Evolutionary conservation across 2,888 invertebrate genomes (phyloP).

Genomic region (Beris chalybata): DNA sequence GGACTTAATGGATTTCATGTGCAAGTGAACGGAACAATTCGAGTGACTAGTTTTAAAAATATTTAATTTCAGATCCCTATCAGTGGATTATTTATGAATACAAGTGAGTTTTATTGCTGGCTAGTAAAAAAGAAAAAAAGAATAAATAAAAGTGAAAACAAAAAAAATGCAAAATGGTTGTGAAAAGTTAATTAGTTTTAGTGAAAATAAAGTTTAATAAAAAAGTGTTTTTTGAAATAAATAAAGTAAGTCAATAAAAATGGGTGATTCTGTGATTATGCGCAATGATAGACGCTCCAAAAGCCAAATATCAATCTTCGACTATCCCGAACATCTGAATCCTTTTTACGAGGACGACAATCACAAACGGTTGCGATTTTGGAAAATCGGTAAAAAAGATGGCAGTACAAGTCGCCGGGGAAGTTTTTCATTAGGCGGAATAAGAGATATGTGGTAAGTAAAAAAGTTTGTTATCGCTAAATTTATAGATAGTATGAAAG

Average conservation of each 20-base stretch:
- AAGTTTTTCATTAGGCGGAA: slow-evolving; percentile 65
- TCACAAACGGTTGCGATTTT: slow-evolving; percentile 65
- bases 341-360: slow-evolving; percentile 72
- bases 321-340: slow-evolving; percentile 77
- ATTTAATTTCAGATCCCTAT: not conserved
- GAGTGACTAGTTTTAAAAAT: not conserved
- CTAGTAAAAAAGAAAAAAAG: not conserved
- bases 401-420: slow-evolving; percentile 51
- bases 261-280: slow-evolving; percentile 7
- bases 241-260: not conserved
- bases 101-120: not conserved
- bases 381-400: slow-evolving; percentile 57
- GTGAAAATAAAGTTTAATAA: not conserved
- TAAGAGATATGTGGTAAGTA: slow-evolving; percentile 66
- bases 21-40: not conserved
- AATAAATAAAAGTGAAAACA: not conserved
- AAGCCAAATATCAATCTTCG: slow-evolving; percentile 62
- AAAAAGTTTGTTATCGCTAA: not conserved
- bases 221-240: not conserved
- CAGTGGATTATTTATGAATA: not conserved
- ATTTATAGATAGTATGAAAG: too few relatives aligned
- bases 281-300: slow-evolving; percentile 45
- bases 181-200: not conserved
- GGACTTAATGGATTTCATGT: not conserved
- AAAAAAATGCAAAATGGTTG: not conserved